phyloP scores from a whole-genome alignment of 2,797 vertebrate species.

The Propithecus perrieri region DNA sequence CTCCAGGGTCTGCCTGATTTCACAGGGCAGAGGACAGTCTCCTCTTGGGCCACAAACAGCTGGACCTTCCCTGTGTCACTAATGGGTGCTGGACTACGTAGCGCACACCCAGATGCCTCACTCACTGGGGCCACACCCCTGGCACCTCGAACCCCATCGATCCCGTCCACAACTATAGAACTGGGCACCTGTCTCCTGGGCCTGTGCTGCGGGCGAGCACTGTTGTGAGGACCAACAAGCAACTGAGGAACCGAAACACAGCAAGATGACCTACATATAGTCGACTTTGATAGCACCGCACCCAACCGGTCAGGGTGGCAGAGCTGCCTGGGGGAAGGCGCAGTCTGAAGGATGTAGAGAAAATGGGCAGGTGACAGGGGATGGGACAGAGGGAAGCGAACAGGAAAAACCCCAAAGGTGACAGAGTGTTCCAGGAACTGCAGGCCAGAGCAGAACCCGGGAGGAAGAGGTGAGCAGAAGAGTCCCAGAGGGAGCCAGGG shows the following conservation, averaged over 20 bases:
- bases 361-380: not conserved
- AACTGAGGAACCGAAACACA: not conserved
- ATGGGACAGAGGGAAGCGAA: not conserved
- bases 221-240: not conserved
- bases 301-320: not conserved
- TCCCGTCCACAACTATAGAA: not conserved
- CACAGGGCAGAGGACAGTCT: not conserved
- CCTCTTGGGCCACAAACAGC: not conserved
- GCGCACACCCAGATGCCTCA: not conserved
- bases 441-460: not conserved
- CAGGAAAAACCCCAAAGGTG: not conserved
- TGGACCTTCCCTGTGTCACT: not conserved
- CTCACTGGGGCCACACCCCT: not conserved
- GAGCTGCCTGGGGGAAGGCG: not conserved
- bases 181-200: not conserved
- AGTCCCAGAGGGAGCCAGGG: not conserved
- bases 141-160: not conserved
- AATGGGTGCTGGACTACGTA: too few species aligned
- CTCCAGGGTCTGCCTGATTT: not conserved
- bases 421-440: not conserved
- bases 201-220: not conserved
- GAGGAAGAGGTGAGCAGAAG: not conserved
- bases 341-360: not conserved
- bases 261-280: conserved; percentile 4
- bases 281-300: not conserved